Conservation (phyloP, 2,888 invertebrate species). For the Pherbina coryleti region DNA sequence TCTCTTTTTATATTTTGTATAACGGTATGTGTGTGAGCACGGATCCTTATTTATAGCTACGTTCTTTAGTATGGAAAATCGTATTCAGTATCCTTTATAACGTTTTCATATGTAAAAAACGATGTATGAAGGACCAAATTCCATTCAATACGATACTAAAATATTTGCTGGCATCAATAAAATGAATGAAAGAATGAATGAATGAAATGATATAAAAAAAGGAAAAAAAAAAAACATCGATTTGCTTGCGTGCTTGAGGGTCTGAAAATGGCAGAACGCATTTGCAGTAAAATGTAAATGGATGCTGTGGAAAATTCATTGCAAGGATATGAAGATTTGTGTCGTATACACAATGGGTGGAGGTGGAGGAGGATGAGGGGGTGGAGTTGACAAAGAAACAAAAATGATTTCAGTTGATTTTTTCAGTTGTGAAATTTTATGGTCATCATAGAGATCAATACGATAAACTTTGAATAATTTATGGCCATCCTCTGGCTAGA, state of each 20-base stretch:
- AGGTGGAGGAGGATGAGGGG: no score
- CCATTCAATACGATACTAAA: slow-evolving; percentile 22
- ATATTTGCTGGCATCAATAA: slow-evolving; percentile 35
- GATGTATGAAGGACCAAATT: not conserved
- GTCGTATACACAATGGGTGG: not conserved
- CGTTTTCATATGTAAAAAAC: slow-evolving; percentile 26
- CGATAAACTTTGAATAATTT: slow-evolving; percentile 59
- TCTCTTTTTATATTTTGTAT: no score
- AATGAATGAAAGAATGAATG: slow-evolving; percentile 35
- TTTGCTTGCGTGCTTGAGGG: slow-evolving; percentile 6
- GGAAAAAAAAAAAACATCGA: not conserved
- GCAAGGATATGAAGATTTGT: slow-evolving; percentile 19
- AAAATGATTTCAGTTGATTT: slow-evolving; percentile 2
- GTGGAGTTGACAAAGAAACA: not conserved
- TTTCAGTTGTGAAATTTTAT: slow-evolving; percentile 25
- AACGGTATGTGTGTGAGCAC: not conserved
- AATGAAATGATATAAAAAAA: slow-evolving; percentile 30
- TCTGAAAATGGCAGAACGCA: slow-evolving; percentile 26
- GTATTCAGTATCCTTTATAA: slow-evolving; percentile 19
- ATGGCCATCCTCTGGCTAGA: slow-evolving; percentile 43
- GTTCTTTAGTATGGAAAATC: slow-evolving; percentile 29
- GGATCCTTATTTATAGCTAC: slow-evolving; percentile 29
- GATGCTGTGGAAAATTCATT: slow-evolving; percentile 28
- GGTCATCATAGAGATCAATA: slow-evolving; percentile 30
- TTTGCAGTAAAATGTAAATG: slow-evolving; percentile 29